Evolutionary conservation across 2,113 vertebrate species (phyloP).

Genomic region (Sporophila hypoxantha): DNA sequence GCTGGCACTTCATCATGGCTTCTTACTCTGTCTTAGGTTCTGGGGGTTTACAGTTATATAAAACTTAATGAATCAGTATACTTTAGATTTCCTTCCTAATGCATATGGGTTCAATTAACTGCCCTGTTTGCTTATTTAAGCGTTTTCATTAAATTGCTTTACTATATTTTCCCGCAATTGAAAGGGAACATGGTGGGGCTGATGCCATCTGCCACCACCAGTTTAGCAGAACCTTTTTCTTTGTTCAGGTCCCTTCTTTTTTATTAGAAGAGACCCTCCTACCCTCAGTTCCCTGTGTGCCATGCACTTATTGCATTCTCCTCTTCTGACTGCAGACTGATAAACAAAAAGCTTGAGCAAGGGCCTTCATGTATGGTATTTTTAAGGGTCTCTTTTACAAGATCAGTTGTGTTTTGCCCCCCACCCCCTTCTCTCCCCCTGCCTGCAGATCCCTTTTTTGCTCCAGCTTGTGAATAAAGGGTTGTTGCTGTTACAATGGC

Average conservation of each 20-base stretch:
- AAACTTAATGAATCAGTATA: slow-evolving; percentile 71
- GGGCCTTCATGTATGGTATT: not conserved
- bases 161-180: slow-evolving; percentile 61
- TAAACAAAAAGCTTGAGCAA: not conserved
- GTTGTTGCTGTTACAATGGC: not conserved
- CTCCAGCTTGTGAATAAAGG: slow-evolving; percentile 12
- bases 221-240: slow-evolving; percentile 33
- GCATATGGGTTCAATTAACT: slow-evolving; percentile 69
- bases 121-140: slow-evolving; percentile 67
- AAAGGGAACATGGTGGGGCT: slow-evolving; percentile 51
- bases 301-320: not conserved
- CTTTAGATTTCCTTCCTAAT: slow-evolving; percentile 68
- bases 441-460: not conserved
- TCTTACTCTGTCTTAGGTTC: slow-evolving; percentile 55
- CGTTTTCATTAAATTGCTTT: slow-evolving; percentile 69
- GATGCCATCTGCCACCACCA: slow-evolving; percentile 61
- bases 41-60: slow-evolving; percentile 68
- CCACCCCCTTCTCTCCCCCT: not conserved
- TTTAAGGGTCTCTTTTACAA: slow-evolving; percentile 46
- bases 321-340: slow-evolving; percentile 10
- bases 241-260: slow-evolving; percentile 39
- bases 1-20: slow-evolving; percentile 59
- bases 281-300: not conserved
- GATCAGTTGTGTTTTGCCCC: slow-evolving; percentile 2
- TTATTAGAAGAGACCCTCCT: slow-evolving; percentile 21